Percentiles rank a stretch among this genome's conserved stretches.
Conservation (phyloP, 2,797 vertebrate species). For the Naso thynnoides region DNA sequence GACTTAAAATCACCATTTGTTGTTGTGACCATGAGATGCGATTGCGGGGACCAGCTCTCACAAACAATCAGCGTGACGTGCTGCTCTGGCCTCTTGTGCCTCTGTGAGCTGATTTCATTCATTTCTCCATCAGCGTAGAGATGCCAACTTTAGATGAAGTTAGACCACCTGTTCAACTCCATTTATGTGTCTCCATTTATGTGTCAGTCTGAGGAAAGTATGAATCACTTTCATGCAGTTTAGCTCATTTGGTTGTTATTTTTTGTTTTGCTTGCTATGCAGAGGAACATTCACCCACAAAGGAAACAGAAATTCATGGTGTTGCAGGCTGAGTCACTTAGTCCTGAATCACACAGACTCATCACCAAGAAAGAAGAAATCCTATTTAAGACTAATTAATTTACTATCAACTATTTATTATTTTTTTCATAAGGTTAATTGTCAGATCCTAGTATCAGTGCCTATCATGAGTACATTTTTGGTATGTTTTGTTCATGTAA, state of each 20-base stretch:
- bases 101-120: constrained; percentile 30
- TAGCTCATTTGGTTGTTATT: constrained; percentile 35
- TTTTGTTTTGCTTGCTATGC: constrained; percentile 8
- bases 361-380: neutral
- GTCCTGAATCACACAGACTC: neutral
- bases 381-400: too few relatives aligned
- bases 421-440: too few relatives aligned
- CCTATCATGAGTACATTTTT: too few relatives aligned
- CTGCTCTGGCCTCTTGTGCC: constrained; percentile 1
- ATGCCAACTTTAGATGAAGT: constrained; percentile 38
- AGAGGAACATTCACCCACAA: neutral
- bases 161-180: constrained; percentile 25
- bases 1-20: constrained; percentile 29
- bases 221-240: constrained; percentile 15
- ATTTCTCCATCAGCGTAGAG: constrained; percentile 8
- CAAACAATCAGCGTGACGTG: constrained; percentile 30
- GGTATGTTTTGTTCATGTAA: too few relatives aligned
- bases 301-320: neutral
- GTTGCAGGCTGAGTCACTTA: neutral
- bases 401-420: too few relatives aligned
- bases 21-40: constrained; percentile 9
- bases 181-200: constrained; percentile 21
- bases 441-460: too few relatives aligned
- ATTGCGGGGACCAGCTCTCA: constrained; percentile 17
- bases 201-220: constrained; percentile 30